Conservation (phyloP, 2,113 vertebrate species). For the Ciconia stormi region DNA sequence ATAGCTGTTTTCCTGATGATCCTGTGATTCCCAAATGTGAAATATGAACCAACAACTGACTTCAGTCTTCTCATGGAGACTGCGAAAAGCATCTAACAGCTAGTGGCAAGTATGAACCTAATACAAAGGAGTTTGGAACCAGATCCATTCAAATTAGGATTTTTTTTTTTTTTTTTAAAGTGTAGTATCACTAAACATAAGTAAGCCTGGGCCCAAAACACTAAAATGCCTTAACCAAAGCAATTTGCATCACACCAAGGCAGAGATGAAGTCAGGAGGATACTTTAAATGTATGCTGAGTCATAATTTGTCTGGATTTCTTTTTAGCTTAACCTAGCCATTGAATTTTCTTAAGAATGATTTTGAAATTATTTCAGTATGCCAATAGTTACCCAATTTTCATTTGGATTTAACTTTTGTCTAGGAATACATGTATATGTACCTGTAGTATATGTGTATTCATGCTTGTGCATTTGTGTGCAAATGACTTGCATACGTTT, state of each 20-base stretch:
- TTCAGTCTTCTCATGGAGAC: not conserved
- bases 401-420: not conserved
- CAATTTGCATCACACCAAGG: not conserved
- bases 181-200: not conserved
- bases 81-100: not conserved
- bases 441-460: not conserved
- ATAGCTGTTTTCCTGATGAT: not conserved
- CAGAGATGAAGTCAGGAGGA: not conserved
- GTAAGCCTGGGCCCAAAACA: not conserved
- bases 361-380: constrained; percentile 6
- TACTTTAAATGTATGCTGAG: not conserved
- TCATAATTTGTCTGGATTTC: not conserved
- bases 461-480: not conserved
- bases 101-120: not conserved
- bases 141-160: not conserved
- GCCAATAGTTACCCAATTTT: not conserved
- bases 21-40: not conserved
- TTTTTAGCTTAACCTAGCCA: not conserved
- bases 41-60: not conserved
- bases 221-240: not conserved
- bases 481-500: not conserved
- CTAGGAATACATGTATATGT: not conserved
- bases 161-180: not conserved
- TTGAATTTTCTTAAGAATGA: not conserved
- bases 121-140: not conserved